Base-by-base conservation (phyloP, 2,888 invertebrate species). In the Eubasilissa splendida region DNA sequence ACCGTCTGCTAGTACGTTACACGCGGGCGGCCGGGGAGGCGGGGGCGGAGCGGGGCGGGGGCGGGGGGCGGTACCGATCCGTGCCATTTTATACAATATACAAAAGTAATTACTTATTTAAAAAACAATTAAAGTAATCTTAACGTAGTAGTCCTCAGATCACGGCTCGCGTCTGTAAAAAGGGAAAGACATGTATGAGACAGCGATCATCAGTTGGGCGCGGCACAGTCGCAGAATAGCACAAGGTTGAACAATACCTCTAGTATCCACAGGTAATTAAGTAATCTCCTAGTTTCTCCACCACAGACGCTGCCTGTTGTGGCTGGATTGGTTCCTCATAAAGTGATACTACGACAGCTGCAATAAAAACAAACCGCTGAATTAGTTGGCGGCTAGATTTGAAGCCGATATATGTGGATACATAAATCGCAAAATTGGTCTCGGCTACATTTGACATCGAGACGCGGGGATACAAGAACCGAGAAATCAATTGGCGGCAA, bases 281-380 rank as follows among this genome's bases (percentile, higher is more conserved):
- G 95, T 97, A 97, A 91, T 97, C 97, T 93, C 97, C 97, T 94
- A 97, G 93, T 93, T 97, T 97, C 94, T 97, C 97, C 91, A 97
- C 97, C 91, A 97, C 96, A 87, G 96, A 96, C 90, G 97, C 97
- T 88, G 97, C 97, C 92, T 97, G 97, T 91, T 97, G 97, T 90
- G 97, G 97, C 92, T 97, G 97, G 91, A 97, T 96, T 89, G 97
- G 97, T 92, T 97, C 97, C 94, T 97, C 96, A 89, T 97, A 97
- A 89, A 97, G 94, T 91, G 97, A 96, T 90, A 97, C 95, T 90
- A 97, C 96, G 91, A 97, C 95, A 89, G 97, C 96, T 96, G 92
- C 82, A 94, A 94, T 87, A 89, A 89, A 88, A 59, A 74, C 11
- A 60, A 12, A 50, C 50, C 68, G 14, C 3, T 53, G 68, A 53